Conservation (phyloP, 2,113 vertebrate species). For the Aspiorhynchus laticeps region DNA sequence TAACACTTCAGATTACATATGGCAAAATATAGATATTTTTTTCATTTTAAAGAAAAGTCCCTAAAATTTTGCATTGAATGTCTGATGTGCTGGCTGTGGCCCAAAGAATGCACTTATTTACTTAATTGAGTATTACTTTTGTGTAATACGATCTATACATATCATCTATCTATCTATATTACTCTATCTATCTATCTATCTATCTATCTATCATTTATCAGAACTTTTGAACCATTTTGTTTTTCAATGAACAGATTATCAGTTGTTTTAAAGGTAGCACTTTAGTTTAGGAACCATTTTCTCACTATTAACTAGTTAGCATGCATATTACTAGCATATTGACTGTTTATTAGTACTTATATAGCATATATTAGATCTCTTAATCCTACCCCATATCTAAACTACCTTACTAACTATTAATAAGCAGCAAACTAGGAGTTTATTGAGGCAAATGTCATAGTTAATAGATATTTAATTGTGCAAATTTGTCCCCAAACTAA, state of each 20-base stretch:
- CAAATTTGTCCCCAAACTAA: too few species aligned
- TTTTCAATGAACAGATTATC: too few species aligned
- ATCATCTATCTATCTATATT: too few species aligned
- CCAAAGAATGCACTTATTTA: too few species aligned
- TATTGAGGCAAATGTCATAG: neutral
- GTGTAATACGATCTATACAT: too few species aligned
- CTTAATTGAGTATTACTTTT: too few species aligned
- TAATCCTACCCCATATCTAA: neutral
- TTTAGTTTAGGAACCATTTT: too few species aligned
- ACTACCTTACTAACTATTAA: neutral
- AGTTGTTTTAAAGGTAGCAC: too few species aligned
- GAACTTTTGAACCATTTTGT: too few species aligned
- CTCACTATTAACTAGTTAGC: neutral
- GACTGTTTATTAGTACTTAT: neutral
- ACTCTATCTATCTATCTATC: too few species aligned
- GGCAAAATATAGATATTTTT: neutral
- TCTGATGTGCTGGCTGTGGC: neutral
- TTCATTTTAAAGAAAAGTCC: neutral
- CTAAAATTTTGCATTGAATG: neutral
- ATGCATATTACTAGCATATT: neutral
- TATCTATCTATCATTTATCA: too few species aligned
- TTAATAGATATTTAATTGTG: neutral
- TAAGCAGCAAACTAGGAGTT: neutral
- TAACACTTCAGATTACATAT: conserved; percentile 1
- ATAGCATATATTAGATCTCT: neutral